Evolutionary conservation across 2,888 invertebrate genomes (phyloP).

Genomic region (Drosophila meridiana): DNA sequence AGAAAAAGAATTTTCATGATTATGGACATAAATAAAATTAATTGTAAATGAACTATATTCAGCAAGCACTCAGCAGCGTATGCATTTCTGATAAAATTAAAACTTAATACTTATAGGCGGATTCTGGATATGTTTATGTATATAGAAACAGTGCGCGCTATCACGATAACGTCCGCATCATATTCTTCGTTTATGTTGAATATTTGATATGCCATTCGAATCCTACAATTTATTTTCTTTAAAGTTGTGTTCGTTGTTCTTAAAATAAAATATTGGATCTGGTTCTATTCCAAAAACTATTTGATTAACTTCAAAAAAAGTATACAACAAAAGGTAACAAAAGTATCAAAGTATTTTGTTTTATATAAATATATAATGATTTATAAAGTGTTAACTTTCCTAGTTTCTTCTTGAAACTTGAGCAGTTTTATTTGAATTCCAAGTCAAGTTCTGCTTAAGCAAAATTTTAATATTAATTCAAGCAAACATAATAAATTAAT

Average conservation of each 20-base stretch:
- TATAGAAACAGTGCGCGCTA: too few species aligned
- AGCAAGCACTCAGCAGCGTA: neutral
- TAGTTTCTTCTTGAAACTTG: neutral
- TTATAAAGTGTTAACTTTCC: neutral
- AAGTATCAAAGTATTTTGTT: too few species aligned
- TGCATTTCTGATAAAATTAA: neutral
- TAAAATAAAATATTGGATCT: too few species aligned
- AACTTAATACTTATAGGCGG: neutral
- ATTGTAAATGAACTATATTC: neutral
- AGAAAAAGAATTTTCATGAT: neutral
- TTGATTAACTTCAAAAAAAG: too few species aligned
- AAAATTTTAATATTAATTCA: neutral
- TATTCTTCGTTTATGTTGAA: neutral
- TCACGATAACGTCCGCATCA: neutral
- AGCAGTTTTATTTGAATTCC: neutral
- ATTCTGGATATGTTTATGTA: neutral
- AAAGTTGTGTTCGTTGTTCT: too few species aligned
- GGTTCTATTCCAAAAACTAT: too few species aligned
- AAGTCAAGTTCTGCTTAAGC: neutral
- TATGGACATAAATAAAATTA: neutral
- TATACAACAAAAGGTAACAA: too few species aligned
- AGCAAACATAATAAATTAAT: neutral
- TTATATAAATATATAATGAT: neutral
- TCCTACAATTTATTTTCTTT: too few species aligned
- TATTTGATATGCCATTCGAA: neutral